Evolutionary conservation across 2,113 vertebrate genomes (phyloP).

Genomic region (Clarias gariepinus): DNA sequence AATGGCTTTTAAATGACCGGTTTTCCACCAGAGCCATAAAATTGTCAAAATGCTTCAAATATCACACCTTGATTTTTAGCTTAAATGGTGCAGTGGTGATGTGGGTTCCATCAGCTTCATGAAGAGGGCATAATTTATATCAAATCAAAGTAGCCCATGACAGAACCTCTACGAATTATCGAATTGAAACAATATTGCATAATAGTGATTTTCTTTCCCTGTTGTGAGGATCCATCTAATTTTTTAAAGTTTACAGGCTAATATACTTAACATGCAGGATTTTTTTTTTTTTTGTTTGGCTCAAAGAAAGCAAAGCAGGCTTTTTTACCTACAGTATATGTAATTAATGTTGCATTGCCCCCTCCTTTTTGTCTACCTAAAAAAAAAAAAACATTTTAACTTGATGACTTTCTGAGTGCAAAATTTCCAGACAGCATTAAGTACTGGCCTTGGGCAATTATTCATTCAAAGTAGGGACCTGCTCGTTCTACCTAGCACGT

Average conservation of each 20-base stretch:
- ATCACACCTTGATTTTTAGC: constrained; percentile 29
- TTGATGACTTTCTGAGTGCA: too few species aligned
- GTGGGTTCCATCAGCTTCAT: constrained; percentile 21
- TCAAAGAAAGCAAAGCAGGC: neutral
- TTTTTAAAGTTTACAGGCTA: neutral
- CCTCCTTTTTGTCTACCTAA: too few species aligned
- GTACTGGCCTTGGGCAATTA: too few species aligned
- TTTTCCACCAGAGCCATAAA: constrained; percentile 10
- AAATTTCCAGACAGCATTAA: too few species aligned
- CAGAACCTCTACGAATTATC: neutral
- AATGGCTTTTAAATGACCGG: neutral
- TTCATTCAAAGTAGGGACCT: too few species aligned
- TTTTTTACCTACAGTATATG: neutral
- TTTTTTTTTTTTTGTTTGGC: neutral
- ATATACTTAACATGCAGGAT: neutral
- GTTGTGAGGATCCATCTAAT: neutral
- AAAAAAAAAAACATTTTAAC: too few species aligned
- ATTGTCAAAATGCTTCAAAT: neutral
- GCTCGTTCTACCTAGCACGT: too few species aligned
- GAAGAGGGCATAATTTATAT: constrained; percentile 13
- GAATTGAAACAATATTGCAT: neutral
- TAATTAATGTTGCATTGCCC: neutral
- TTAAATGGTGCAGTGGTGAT: neutral
- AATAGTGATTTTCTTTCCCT: neutral
- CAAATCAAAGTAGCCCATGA: neutral